Evolutionary conservation across 2,113 vertebrate genomes (phyloP).

Genomic region (Bufo gargarizans): DNA sequence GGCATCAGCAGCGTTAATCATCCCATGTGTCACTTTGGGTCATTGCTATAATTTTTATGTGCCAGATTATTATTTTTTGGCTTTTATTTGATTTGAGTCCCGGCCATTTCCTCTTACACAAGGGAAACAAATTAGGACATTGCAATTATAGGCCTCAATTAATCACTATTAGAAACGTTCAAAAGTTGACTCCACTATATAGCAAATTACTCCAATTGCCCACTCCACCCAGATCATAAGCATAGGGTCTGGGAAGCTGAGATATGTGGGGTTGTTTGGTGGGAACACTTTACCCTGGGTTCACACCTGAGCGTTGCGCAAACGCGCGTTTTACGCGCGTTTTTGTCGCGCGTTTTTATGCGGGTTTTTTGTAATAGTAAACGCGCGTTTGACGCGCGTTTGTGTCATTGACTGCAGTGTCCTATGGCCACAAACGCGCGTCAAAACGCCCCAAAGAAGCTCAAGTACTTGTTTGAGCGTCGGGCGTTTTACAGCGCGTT

Average conservation of each 20-base stretch:
- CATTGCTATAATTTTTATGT: background rate
- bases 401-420: no score
- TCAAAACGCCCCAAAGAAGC: no score
- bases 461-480: no score
- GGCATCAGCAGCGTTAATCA: slow-evolving; percentile 11
- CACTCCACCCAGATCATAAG: background rate
- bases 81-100: slow-evolving; percentile 28
- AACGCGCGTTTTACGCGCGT: no score
- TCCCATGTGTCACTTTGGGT: slow-evolving; percentile 13
- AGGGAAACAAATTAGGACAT: slow-evolving; percentile 16
- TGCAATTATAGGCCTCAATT: background rate
- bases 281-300: background rate
- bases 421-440: no score
- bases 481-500: no score
- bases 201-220: background rate
- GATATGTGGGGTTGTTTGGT: background rate
- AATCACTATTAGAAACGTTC: background rate
- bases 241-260: background rate
- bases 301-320: no score
- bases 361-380: no score
- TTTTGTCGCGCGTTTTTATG: no score
- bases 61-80: background rate
- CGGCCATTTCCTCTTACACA: slow-evolving; percentile 47
- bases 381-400: no score
- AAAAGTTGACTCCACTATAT: no score